Evolutionary conservation across 2,797 vertebrate species (phyloP).

Genomic region (Cheirogaleus major): DNA sequence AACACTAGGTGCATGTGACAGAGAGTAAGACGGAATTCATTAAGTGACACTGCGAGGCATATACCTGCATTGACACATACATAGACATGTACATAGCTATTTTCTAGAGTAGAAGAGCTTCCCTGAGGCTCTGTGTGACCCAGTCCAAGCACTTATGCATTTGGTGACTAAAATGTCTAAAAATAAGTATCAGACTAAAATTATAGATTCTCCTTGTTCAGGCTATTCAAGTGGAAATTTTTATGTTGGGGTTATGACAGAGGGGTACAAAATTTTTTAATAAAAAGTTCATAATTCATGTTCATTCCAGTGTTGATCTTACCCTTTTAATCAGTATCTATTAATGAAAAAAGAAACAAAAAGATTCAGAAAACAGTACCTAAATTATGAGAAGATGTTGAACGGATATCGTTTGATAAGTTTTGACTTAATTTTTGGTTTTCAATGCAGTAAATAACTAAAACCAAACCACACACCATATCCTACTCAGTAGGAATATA

Average conservation of each 20-base stretch:
- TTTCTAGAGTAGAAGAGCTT: background rate
- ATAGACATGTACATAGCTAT: background rate
- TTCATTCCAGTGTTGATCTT: background rate
- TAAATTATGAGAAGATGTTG: background rate
- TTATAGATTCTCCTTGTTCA: background rate
- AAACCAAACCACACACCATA: background rate
- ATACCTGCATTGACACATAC: background rate
- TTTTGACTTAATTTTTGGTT: background rate
- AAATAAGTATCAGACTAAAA: background rate
- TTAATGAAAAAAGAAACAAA: background rate
- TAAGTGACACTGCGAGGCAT: background rate
- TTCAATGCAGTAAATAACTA: background rate
- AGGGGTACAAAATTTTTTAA: background rate
- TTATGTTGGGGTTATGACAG: background rate
- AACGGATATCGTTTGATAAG: background rate
- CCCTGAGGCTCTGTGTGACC: background rate
- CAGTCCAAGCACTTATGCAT: background rate
- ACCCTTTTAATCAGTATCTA: background rate
- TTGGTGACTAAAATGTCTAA: background rate
- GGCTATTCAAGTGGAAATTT: background rate
- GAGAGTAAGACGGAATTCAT: background rate
- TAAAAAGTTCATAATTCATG: background rate
- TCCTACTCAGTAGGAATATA: background rate
- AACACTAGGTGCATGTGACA: background rate
- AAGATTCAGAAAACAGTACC: background rate